Base-by-base conservation (phyloP, 2,888 invertebrate genomes). In the Epinotia brunnichana region DNA sequence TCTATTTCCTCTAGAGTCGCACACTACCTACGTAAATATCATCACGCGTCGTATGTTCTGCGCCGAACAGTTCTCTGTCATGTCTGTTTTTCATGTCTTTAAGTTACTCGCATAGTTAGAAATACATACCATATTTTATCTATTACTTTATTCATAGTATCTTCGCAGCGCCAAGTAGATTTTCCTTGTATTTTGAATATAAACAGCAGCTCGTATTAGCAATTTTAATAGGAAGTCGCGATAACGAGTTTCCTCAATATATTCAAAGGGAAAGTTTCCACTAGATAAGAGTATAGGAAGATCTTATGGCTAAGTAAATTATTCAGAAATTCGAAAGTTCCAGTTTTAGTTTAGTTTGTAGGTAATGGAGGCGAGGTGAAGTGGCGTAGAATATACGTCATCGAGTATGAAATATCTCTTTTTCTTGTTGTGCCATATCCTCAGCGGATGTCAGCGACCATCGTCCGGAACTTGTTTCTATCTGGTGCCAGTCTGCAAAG, bases 261-360 rank as follows among this genome's bases (percentile, higher is more conserved):
- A 72, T 72, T 67, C 72, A 72, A 67, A 72, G 72, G 72, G 10
- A 39, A 68, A 72, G 56, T 72, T 72, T 67, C 13, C 48, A 44
- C 48, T 60, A 61, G 67, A 56, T 67, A 56, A 41, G 29, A 60
- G 17, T 44, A 35, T 48, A 48, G n/a, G 7, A n/a, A 48, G 48
- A n/a, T n/a, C 56, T 54, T 70, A 44, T 21, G n/a, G 48, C 24
- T 51, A 56, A 15, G 41, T 53, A 29, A 62, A 56, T 53, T 54
- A 62, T 61, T 48, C 54, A 54, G 41, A 54, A 44, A 53, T 24
- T 41, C 13, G 17, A 24, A 61, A 61, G 24, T 57, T 67, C 13
- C 24, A 17, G 17, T 13, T 39, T 57, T 48, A 44, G 56, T 67
- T 56, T 17, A 5, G 13, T 67, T 15, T 67, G 44, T 60, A 17